Base-by-base conservation (phyloP, 2,888 invertebrate genomes). In the Andrena marginata region DNA sequence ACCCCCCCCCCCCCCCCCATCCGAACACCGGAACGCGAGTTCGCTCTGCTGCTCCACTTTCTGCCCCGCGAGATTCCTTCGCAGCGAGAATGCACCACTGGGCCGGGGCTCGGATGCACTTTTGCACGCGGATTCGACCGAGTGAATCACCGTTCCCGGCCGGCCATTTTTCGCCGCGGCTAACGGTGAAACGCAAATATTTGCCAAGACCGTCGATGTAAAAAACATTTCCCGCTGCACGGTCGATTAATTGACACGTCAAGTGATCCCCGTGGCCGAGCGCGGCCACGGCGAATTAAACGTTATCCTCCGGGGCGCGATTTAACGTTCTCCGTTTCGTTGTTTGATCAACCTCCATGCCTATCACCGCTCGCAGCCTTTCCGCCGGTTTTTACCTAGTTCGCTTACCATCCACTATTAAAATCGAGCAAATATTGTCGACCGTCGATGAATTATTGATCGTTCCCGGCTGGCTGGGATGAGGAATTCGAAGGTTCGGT, bases 11-110 rank as follows among this genome's bases (percentile, higher is more conserved):
- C n/a, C n/a, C n/a, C n/a, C 8, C 67, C 65, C 65, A 48, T n/a
- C n/a, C 49, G 35, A 29, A 33, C 33, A 59, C 33, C 48, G 33
- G 67, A 35, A 64, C 68, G 77, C 56, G 23, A 48, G 56, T 42
- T 67, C 42, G 49, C 64, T 68, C 65, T 62, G 78, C 35, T 78
- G 85, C 82, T 85, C 87, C 48, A 87, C 85, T 85, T 87, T 87
- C 79, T 64, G 80, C 69, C 60, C 78, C 77, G 76, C 69, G 80
- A 80, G 77, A 75, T 69, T 84, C 76, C 74, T 77, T 60, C 74
- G 26, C 65, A 56, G 54, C 51, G 60, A 54, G 70, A 68, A 63
- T 63, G 70, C 75, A 60, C 59, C 77, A 48, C 68, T 64, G 73
- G 35, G 35, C 51, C 67, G 31, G 2, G 72, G 23, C 69, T 60